These are phyloP conservation scores for Ferdinandea cuprea DNA, from an alignment of 2,888 invertebrate genomes.

Conservation along the genomic window DNA sequence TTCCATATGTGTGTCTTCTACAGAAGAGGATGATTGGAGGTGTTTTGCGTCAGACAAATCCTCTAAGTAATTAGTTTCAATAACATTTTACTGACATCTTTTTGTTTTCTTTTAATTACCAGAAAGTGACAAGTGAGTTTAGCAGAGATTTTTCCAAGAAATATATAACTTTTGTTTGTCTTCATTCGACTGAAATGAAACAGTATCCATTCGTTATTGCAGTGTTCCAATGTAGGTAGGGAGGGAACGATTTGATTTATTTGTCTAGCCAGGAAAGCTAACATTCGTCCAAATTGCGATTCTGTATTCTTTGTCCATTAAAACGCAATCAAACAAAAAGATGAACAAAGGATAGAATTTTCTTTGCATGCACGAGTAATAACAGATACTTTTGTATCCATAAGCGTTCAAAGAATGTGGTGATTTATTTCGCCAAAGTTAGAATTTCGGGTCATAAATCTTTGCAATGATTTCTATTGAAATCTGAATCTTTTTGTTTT, in stretches of 20 bases:
- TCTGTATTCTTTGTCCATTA: too few species aligned
- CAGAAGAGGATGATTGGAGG: too few species aligned
- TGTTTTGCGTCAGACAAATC: too few species aligned
- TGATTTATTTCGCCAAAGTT: constrained; percentile 29
- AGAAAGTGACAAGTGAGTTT: neutral
- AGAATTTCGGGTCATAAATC: constrained; percentile 33
- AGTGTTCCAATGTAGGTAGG: neutral
- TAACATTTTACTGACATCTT: too few species aligned
- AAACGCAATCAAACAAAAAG: neutral
- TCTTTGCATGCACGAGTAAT: too few species aligned
- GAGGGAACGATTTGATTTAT: neutral
- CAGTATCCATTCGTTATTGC: neutral
- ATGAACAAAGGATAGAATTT: neutral
- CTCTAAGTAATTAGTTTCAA: too few species aligned
- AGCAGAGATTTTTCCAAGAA: neutral
- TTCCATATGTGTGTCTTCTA: too few species aligned
- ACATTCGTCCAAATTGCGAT: neutral
- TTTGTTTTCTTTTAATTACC: too few species aligned
- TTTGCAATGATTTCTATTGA: constrained; percentile 5
- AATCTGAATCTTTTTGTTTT: constrained; percentile 6
- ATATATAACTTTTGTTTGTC: neutral
- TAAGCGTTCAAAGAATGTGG: constrained; percentile 4
- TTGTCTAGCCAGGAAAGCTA: constrained; percentile 8
- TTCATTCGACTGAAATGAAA: neutral
- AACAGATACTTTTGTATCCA: constrained; percentile 9